These are phyloP conservation scores for Antrozous pallidus DNA, from an alignment of 2,797 vertebrate species.

Conservation along the genomic window DNA sequence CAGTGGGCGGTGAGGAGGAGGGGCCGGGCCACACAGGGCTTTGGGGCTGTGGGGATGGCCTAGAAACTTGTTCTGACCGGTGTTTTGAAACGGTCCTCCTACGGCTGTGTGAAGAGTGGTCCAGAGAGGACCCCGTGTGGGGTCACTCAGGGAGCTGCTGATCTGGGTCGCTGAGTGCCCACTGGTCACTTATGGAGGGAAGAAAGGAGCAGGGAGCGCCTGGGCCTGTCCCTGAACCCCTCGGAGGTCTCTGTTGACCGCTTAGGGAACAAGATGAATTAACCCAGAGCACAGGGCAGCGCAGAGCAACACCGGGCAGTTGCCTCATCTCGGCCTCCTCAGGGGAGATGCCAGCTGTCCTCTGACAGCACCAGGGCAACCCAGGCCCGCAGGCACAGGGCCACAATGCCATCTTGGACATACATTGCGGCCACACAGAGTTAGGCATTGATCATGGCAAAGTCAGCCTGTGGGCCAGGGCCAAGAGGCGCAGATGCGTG, in stretches of 20 bases:
- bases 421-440: neutral
- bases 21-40: neutral
- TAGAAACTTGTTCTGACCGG: neutral
- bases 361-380: neutral
- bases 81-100: neutral
- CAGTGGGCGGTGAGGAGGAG: neutral
- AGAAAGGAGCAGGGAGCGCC: neutral
- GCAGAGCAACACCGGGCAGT: neutral
- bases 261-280: neutral
- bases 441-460: neutral
- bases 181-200: neutral
- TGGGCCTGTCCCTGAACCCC: neutral
- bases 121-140: neutral
- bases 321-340: neutral
- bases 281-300: neutral
- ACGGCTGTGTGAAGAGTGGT: neutral
- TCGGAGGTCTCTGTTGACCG: neutral
- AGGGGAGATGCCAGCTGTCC: neutral
- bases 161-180: neutral
- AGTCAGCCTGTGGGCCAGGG: neutral
- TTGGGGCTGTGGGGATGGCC: neutral
- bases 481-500: neutral
- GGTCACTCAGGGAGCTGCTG: neutral
- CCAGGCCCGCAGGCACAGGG: neutral
- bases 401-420: neutral